These are phyloP conservation scores for Penaeus japonicus DNA, from an alignment of 1,140 invertebrate genomes.

Conservation along the genomic window DNA sequence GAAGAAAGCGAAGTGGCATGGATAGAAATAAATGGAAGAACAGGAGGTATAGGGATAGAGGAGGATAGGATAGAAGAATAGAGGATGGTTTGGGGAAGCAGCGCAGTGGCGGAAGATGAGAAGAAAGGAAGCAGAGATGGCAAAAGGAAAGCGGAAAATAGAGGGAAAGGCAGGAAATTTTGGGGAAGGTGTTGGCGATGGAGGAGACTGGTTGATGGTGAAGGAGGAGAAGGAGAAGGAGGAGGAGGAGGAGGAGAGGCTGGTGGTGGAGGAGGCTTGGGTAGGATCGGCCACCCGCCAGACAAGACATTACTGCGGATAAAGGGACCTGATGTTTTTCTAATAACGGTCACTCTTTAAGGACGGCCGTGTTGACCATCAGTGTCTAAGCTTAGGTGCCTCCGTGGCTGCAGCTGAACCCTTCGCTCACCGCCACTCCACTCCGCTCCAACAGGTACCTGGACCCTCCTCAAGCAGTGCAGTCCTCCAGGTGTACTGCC, in stretches of 20 bases:
- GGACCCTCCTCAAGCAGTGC: not conserved
- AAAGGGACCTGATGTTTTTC: slow-evolving; percentile 44
- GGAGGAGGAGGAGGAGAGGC: not conserved
- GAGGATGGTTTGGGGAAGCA: too few species aligned
- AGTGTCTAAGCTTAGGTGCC: slow-evolving; percentile 22
- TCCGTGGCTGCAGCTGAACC: not conserved
- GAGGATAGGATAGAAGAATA: too few species aligned
- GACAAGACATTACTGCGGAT: slow-evolving; percentile 42
- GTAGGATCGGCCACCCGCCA: slow-evolving; percentile 1
- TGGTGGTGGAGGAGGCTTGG: not conserved
- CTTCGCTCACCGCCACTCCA: not conserved
- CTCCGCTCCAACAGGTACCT: not conserved
- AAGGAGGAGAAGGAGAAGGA: not conserved
- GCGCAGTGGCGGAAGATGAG: too few species aligned
- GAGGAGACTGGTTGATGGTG: not conserved
- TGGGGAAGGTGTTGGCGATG: not conserved
- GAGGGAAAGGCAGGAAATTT: not conserved
- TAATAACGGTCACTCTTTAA: slow-evolving; percentile 41
- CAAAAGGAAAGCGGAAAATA: not conserved
- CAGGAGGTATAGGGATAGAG: too few species aligned
- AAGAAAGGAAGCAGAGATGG: too few species aligned
- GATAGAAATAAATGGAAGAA: too few species aligned
- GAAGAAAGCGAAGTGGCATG: too few species aligned
- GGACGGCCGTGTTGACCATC: not conserved
- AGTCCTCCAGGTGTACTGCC: not conserved